Percentiles rank a stretch among this genome's conserved stretches.
Evolutionary conservation across 1,140 invertebrate species (phyloP).

Genomic region (Leptinotarsa lineolata): DNA sequence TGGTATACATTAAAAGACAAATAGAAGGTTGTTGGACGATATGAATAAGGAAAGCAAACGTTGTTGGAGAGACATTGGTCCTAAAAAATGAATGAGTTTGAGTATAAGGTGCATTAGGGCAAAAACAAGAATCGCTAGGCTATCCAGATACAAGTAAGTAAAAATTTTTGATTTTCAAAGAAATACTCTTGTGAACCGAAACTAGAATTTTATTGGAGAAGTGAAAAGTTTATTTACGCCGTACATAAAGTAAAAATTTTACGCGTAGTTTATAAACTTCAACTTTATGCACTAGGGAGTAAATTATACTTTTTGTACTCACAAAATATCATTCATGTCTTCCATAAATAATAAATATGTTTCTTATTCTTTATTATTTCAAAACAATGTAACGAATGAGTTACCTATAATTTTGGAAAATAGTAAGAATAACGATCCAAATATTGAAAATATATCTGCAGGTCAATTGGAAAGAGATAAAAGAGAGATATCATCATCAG

Average conservation of each 20-base stretch:
- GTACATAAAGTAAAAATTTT: not conserved
- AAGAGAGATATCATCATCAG: not conserved
- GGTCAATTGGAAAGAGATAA: not conserved
- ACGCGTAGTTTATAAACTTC: not conserved
- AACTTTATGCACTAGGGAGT: not conserved
- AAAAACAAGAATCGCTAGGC: constrained; percentile 1
- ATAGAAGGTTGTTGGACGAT: not conserved
- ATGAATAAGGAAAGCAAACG: not conserved
- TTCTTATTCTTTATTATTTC: not conserved
- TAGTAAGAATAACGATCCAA: too few species aligned
- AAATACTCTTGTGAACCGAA: not conserved
- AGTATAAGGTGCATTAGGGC: not conserved
- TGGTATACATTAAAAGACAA: too few species aligned
- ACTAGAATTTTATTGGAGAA: not conserved
- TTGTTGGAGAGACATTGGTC: not conserved
- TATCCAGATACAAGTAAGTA: constrained; percentile 2
- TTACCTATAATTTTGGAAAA: too few species aligned
- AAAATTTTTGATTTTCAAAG: not conserved
- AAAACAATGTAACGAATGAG: not conserved
- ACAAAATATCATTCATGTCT: not conserved
- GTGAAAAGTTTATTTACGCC: not conserved
- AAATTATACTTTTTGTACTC: not conserved
- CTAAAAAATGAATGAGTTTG: constrained; percentile 8
- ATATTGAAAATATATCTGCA: not conserved
- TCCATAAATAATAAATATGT: not conserved